Evolutionary conservation across 2,888 invertebrate genomes (phyloP).

Genomic region (Habroteleia sp.): DNA sequence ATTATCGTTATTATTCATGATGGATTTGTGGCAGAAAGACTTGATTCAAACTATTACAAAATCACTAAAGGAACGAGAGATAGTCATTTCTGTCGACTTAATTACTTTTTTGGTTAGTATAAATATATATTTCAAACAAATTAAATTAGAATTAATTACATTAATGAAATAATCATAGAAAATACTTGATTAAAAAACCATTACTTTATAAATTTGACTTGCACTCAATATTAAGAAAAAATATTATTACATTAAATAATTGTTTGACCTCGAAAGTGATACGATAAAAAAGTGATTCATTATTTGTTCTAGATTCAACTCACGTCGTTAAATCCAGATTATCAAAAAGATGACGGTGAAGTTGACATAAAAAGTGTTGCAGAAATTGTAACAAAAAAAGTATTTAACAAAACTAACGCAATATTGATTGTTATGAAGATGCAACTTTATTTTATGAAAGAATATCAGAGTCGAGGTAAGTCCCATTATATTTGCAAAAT

Average conservation of each 20-base stretch:
- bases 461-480: conserved; percentile 83
- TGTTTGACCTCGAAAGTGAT: too few species aligned
- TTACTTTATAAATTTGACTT: too few species aligned
- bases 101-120: conserved; percentile 74
- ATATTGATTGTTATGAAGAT: conserved; percentile 84
- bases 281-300: too few species aligned
- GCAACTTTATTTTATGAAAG: conserved; percentile 84
- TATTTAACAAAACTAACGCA: conserved; percentile 74
- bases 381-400: conserved; percentile 69
- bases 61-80: conserved; percentile 68
- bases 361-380: conserved; percentile 65
- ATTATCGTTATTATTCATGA: conserved; percentile 46
- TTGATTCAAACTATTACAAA: conserved; percentile 69
- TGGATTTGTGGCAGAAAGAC: conserved; percentile 69
- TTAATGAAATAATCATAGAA: too few species aligned
- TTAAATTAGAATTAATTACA: too few species aligned
- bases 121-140: too few species aligned
- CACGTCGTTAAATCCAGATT: conserved; percentile 69
- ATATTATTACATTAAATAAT: too few species aligned
- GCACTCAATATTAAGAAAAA: too few species aligned
- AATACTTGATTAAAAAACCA: too few species aligned
- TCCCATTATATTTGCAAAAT: too few species aligned
- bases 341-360: conserved; percentile 65
- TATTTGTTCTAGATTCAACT: conserved; percentile 69
- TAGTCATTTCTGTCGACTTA: conserved; percentile 71